A percentile compares a stretch with the other conserved stretches of the same genome.
Conservation (phyloP, 2,888 invertebrate genomes). For the Eilema caniola region DNA sequence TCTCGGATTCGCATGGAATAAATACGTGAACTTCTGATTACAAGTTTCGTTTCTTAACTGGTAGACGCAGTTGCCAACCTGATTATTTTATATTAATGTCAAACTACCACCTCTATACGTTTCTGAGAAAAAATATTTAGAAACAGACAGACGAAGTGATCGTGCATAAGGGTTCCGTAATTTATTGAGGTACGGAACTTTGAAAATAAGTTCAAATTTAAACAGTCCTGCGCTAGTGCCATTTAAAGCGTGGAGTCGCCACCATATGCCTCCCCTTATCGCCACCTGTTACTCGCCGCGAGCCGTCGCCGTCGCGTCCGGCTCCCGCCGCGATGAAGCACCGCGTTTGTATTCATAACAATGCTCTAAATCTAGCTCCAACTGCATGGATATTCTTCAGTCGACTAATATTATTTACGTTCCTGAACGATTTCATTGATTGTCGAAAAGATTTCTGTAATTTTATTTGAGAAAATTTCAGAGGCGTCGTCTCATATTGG, state of each 20-base stretch:
- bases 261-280: neutral
- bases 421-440: neutral
- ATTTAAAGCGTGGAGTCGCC: no score
- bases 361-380: neutral
- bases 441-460: no score
- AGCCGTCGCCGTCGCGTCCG: neutral
- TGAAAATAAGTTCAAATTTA: no score
- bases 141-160: no score
- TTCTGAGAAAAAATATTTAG: no score
- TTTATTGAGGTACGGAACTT: neutral
- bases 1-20: no score
- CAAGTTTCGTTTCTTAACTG: no score
- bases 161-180: no score
- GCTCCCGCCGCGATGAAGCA: neutral
- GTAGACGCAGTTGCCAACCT: no score
- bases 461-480: neutral
- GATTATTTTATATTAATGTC: no score
- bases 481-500: neutral
- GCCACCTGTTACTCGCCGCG: slow-evolving; percentile 12
- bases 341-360: neutral
- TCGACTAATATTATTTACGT: neutral
- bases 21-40: no score
- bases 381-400: neutral
- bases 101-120: no score
- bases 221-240: neutral